Evolutionary conservation across 2,888 invertebrate genomes (phyloP).

Genomic region (Pyrocoelia pectoralis): DNA sequence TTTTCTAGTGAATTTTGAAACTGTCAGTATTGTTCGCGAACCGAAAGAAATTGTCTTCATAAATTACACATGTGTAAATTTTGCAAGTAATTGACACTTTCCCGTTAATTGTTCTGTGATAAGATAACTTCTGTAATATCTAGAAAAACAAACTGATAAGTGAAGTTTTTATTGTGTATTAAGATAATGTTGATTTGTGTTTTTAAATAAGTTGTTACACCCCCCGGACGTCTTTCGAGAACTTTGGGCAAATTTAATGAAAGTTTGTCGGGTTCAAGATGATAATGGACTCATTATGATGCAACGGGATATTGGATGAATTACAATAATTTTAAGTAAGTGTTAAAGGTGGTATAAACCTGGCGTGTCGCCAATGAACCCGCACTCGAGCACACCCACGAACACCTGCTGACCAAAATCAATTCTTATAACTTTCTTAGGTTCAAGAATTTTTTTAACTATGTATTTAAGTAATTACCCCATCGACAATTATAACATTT

Average conservation of each 20-base stretch:
- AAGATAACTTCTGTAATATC: constrained; percentile 42
- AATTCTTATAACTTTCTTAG: constrained; percentile 28
- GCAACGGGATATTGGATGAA: constrained; percentile 54
- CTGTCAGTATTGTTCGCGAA: constrained; percentile 43
- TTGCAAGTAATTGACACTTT: constrained; percentile 52
- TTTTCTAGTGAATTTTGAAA: constrained; percentile 18
- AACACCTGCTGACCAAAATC: constrained; percentile 56
- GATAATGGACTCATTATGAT: constrained; percentile 41
- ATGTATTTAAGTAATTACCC: too few relatives aligned
- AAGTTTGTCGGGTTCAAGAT: constrained; percentile 15
- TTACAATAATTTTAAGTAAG: constrained; percentile 52
- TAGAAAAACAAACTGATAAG: constrained; percentile 45
- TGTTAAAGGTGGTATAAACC: constrained; percentile 54
- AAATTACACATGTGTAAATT: constrained; percentile 60
- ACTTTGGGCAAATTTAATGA: constrained; percentile 39
- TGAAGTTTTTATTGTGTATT: constrained; percentile 40
- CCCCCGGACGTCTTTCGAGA: constrained; percentile 48
- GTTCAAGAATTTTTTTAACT: not conserved
- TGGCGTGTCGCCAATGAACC: constrained; percentile 52
- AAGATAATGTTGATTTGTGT: constrained; percentile 25
- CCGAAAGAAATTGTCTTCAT: constrained; percentile 58
- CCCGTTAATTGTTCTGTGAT: constrained; percentile 44
- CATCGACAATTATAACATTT: too few relatives aligned
- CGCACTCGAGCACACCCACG: constrained; percentile 55
- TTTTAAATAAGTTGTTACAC: constrained; percentile 45